Conservation (phyloP, 2,888 invertebrate species). For the Cerastoderma edule region DNA sequence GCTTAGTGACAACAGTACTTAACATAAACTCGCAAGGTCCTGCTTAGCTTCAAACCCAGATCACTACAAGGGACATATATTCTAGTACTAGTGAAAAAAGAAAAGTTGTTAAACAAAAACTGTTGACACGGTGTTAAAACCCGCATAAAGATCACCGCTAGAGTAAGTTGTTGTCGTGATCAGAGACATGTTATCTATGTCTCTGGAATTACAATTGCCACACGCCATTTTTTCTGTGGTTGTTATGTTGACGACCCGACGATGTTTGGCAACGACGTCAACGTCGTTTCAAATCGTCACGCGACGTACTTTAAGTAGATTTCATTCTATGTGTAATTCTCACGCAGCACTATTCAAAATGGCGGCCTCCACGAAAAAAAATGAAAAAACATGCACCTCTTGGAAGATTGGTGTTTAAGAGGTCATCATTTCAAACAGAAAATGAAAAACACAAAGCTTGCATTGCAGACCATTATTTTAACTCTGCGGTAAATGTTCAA, state of each 20-base stretch:
- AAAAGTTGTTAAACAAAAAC: too few species aligned
- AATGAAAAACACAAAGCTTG: constrained; percentile 58
- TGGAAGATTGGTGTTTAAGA: constrained; percentile 68
- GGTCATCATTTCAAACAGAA: constrained; percentile 57
- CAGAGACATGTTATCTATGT: neutral
- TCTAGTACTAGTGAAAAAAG: too few species aligned
- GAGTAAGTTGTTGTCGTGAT: too few species aligned
- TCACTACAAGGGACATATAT: too few species aligned
- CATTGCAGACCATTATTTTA: constrained; percentile 66
- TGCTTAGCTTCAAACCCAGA: too few species aligned
- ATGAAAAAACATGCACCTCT: constrained; percentile 28
- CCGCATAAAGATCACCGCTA: too few species aligned
- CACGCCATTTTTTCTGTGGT: neutral
- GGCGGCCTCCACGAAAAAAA: constrained; percentile 64
- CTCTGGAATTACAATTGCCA: constrained; percentile 15
- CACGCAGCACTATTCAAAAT: constrained; percentile 48
- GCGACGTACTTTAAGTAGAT: constrained; percentile 1
- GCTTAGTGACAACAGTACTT: too few species aligned
- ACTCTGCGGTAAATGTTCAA: constrained; percentile 61
- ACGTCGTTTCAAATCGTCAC: constrained; percentile 1
- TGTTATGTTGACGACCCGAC: too few species aligned
- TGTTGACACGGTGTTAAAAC: too few species aligned
- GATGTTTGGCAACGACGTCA: constrained; percentile 1
- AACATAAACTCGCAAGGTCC: too few species aligned
- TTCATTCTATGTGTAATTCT: neutral